Conservation (phyloP, 1,140 invertebrate genomes). For the Platyura marginata region DNA sequence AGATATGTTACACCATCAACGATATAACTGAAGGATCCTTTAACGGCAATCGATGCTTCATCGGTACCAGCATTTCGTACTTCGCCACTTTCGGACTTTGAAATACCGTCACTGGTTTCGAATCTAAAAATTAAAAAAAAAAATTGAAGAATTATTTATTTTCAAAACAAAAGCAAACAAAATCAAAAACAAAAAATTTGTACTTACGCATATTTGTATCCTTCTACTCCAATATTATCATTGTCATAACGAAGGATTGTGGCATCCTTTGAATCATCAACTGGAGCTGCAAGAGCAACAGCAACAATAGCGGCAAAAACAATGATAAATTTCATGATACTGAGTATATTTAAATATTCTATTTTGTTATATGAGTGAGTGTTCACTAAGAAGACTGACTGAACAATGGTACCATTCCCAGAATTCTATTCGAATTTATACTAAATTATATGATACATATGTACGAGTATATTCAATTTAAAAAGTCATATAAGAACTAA, state of each 20-base stretch:
- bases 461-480: no score
- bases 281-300: slow-evolving; percentile 10
- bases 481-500: no score
- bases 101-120: not conserved
- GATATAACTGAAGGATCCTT: slow-evolving; percentile 38
- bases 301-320: slow-evolving; percentile 9
- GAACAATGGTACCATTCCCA: no score
- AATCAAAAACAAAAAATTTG: no score
- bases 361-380: no score
- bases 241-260: slow-evolving; percentile 11
- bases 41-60: slow-evolving; percentile 39
- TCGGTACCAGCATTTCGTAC: not conserved
- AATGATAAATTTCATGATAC: slow-evolving; percentile 11
- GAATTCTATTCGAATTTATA: no score
- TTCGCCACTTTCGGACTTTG: not conserved
- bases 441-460: no score
- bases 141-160: no score
- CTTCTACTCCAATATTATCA: slow-evolving; percentile 24
- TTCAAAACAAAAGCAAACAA: no score
- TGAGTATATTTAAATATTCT: no score
- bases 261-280: not conserved
- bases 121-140: not conserved
- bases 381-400: no score
- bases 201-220: not conserved
- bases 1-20: slow-evolving; percentile 41